Evolutionary conservation across 2,797 vertebrate genomes (phyloP).

Genomic region (Clarias pachynema): DNA sequence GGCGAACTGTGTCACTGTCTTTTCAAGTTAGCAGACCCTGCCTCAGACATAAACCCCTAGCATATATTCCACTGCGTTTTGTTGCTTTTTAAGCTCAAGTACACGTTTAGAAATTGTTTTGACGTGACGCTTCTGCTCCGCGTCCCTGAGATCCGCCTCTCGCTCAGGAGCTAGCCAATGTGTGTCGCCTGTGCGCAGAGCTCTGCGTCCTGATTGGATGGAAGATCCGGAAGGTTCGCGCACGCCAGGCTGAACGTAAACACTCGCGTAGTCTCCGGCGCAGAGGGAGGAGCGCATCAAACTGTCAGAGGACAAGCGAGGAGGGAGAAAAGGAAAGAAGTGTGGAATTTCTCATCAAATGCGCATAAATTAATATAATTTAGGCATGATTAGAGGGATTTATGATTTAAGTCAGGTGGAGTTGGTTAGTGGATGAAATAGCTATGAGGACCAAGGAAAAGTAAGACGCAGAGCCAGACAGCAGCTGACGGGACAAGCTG

Average conservation of each 20-base stretch:
- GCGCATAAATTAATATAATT: constrained; percentile 31
- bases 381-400: constrained; percentile 24
- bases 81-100: constrained; percentile 44
- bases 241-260: constrained; percentile 84
- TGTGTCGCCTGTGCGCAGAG: constrained; percentile 76
- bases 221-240: constrained; percentile 82
- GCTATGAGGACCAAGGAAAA: constrained; percentile 34
- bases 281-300: constrained; percentile 76
- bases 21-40: background rate
- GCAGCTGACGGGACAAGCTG: constrained; percentile 34
- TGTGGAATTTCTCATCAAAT: constrained; percentile 41
- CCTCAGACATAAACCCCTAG: background rate
- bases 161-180: constrained; percentile 86
- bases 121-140: constrained; percentile 33
- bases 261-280: constrained; percentile 80
- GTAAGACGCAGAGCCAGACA: constrained; percentile 25
- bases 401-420: constrained; percentile 32
- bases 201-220: constrained; percentile 84
- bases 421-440: constrained; percentile 21
- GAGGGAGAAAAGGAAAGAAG: constrained; percentile 42
- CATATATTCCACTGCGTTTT: background rate
- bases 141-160: constrained; percentile 72
- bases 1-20: background rate
- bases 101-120: constrained; percentile 66
- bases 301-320: constrained; percentile 51